Base-by-base conservation (phyloP, 2,888 invertebrate genomes). In the Anaspis maculata region DNA sequence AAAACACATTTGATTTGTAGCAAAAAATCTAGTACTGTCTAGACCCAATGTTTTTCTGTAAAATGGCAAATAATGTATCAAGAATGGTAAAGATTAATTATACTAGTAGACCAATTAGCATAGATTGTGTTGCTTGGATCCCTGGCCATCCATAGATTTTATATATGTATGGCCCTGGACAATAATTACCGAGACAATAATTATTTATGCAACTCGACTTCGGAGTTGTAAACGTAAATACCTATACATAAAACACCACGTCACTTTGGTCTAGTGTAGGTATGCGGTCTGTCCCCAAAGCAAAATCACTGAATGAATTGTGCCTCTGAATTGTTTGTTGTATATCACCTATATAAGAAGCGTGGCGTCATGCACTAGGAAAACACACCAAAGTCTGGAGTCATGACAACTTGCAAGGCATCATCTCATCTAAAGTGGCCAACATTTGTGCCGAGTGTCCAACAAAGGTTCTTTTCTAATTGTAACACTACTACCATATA, bases 391-490 rank as follows among this genome's bases (percentile, higher is more conserved):
- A 52, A 58, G 45, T 59, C 56, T 56, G 54, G 53, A 62, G 63
- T 65, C 64, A 65, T 64, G 61, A 61, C 61, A 60, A 63, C 62
- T 65, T 64, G 64, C 64, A 62, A 56, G 48, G 19, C 9, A 5
- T 19, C 46, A 36, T 36, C 36, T 36, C 36, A 25, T 37, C 36
- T 40, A 36, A 40, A 40, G 36, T 41, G 37, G 37, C 37, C 33
- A 34, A 32, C 44, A 44, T 44, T 50, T 43, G 39, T 46, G 42
- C 42, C 34, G 39, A 42, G 42, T 42, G 39, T 37, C 39, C 36
- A 45, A 48, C 46, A 35, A 33, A 36, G 28, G 29, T 13, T 33
- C 36, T 46, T 43, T 46, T 44, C 44, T 47, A 48, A 48, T 49
- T 51, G 48, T 45, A 49, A 48, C 48, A 46, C 44, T 40, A 34